A percentile compares a stretch with the other conserved stretches of the same genome.
Conservation (phyloP, 2,888 invertebrate genomes). For the Penaeus monodon region DNA sequence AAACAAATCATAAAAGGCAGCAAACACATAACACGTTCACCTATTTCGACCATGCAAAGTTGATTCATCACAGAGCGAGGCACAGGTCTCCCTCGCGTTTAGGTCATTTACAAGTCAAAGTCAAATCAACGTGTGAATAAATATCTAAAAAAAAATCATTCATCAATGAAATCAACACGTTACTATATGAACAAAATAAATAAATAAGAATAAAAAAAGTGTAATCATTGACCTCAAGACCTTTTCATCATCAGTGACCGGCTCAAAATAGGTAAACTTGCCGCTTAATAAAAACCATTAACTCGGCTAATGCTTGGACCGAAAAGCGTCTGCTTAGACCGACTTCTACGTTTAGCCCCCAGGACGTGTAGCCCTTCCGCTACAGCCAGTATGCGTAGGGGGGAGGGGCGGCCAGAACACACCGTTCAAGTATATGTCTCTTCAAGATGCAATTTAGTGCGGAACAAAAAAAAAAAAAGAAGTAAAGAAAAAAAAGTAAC, state of each 20-base stretch:
- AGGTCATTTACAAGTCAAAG: too few species aligned
- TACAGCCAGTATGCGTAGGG: not conserved
- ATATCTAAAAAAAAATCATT: too few species aligned
- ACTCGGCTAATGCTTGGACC: constrained; percentile 8
- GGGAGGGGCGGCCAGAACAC: not conserved
- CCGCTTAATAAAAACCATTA: not conserved
- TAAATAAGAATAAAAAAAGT: too few species aligned
- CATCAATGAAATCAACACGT: too few species aligned
- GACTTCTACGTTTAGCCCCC: constrained; percentile 9
- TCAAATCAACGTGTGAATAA: too few species aligned
- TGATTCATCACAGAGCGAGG: too few species aligned
- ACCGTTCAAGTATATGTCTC: constrained; percentile 3
- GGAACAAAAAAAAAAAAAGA: not conserved
- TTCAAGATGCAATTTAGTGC: constrained; percentile 17
- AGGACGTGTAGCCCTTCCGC: not conserved
- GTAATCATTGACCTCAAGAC: too few species aligned
- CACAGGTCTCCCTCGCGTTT: too few species aligned
- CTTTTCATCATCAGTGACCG: not conserved
- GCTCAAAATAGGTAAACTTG: constrained; percentile 28
- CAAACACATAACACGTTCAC: not conserved
- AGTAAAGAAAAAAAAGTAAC: not conserved
- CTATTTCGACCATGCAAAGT: constrained; percentile 12
- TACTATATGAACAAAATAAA: too few species aligned
- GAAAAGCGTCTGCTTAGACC: constrained; percentile 21
- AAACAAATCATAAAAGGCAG: constrained; percentile 6